Conservation (phyloP, 1,140 invertebrate species). For the Orussus abietinus region DNA sequence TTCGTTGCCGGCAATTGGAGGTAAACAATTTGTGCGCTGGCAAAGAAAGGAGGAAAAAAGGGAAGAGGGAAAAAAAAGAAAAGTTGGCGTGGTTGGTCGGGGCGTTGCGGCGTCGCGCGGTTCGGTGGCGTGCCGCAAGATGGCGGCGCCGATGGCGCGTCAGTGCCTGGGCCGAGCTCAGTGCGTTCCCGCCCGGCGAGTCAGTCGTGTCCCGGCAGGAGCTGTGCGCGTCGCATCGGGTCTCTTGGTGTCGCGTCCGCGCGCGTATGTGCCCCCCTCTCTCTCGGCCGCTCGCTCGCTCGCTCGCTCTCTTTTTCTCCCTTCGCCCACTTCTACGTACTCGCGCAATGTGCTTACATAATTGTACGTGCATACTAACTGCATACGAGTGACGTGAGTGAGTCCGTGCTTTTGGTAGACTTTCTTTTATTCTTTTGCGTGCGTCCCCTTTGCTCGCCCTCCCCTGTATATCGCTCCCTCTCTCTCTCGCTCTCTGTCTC, state of each 20-base stretch:
- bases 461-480: slow-evolving; percentile 11
- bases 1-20: too few species aligned
- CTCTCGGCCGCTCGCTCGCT: not conserved
- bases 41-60: too few species aligned
- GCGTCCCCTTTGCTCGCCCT: slow-evolving; percentile 1
- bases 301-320: not conserved
- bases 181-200: slow-evolving; percentile 22
- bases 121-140: slow-evolving; percentile 23
- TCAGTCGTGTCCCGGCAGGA: not conserved
- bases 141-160: slow-evolving; percentile 34
- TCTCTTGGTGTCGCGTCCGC: not conserved
- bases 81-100: too few species aligned
- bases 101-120: slow-evolving; percentile 3
- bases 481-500: not conserved
- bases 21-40: too few species aligned
- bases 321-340: slow-evolving; percentile 1
- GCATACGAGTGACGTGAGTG: slow-evolving; percentile 14
- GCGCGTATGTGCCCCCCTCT: not conserved
- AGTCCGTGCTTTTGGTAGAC: slow-evolving; percentile 17
- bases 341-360: slow-evolving; percentile 29
- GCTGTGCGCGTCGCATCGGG: not conserved
- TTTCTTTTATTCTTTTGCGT: slow-evolving; percentile 5
- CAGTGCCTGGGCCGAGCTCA: slow-evolving; percentile 33
- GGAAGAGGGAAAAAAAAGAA: too few species aligned
- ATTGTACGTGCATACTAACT: slow-evolving; percentile 23